Percentiles rank a stretch among this genome's conserved stretches.
Evolutionary conservation across 2,888 invertebrate species (phyloP).

Genomic region (Brenthis hecate): DNA sequence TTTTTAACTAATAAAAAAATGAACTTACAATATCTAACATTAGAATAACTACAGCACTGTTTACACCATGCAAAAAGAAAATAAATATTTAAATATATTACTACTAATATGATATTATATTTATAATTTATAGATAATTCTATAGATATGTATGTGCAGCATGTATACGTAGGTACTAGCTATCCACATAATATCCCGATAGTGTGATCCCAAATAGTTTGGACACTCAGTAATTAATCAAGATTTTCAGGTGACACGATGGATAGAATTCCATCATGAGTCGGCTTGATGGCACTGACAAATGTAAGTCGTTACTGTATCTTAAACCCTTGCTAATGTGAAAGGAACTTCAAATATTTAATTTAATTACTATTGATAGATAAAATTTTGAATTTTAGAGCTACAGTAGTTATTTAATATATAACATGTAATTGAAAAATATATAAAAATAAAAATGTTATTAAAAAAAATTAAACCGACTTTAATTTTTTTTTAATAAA

Average conservation of each 20-base stretch:
- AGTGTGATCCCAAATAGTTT: conserved; percentile 33
- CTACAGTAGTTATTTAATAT: not conserved
- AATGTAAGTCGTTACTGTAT: conserved; percentile 34
- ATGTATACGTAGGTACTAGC: not conserved
- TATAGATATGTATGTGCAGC: no score
- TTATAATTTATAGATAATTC: no score
- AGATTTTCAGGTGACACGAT: conserved; percentile 45
- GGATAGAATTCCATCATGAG: conserved; percentile 42
- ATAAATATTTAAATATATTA: not conserved
- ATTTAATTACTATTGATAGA: not conserved
- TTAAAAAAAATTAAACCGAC: no score
- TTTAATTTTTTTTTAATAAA: no score
- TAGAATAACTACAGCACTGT: no score
- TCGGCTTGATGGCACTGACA: conserved; percentile 39
- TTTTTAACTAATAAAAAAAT: no score
- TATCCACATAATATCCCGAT: conserved; percentile 6
- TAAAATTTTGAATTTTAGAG: not conserved
- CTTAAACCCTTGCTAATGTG: conserved; percentile 13
- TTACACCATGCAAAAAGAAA: not conserved
- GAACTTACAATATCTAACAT: no score
- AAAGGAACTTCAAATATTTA: not conserved
- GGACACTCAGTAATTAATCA: conserved; percentile 45
- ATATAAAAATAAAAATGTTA: not conserved
- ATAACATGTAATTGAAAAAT: not conserved
- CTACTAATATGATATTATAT: not conserved